Conservation (phyloP, 2,113 vertebrate genomes). For the Hystrix brachyura region DNA sequence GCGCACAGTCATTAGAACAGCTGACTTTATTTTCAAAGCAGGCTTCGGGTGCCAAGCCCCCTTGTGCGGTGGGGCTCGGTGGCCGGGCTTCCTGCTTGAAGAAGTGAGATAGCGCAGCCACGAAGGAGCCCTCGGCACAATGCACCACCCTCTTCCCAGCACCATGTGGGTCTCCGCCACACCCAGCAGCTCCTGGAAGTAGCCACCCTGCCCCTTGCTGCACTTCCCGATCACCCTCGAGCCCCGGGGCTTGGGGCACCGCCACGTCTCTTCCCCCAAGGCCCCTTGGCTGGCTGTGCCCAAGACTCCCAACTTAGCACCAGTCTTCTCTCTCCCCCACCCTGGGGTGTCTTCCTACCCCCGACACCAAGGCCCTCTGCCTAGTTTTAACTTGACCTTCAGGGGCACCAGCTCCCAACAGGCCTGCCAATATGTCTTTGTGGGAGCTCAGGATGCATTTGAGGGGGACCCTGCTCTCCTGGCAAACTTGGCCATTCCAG, state of each 20-base stretch:
- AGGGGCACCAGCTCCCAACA: not conserved
- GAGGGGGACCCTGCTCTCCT: not conserved
- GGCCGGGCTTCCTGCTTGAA: constrained; percentile 45
- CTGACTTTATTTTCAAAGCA: not conserved
- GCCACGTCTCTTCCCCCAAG: not conserved
- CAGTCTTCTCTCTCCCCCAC: not conserved
- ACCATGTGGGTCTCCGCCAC: not conserved
- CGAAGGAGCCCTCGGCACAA: not conserved
- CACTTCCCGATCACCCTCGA: not conserved
- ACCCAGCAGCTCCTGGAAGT: not conserved
- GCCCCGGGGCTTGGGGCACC: not conserved
- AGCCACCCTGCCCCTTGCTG: not conserved
- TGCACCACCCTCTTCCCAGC: not conserved
- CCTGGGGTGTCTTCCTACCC: not conserved
- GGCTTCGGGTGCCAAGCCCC: not conserved
- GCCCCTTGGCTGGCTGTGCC: not conserved
- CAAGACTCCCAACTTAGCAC: not conserved
- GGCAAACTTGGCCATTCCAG: not conserved
- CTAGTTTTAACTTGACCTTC: not conserved
- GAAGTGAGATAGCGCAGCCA: constrained; percentile 59
- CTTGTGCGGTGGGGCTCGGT: not conserved
- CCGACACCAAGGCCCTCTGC: not conserved
- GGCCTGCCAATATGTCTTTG: not conserved
- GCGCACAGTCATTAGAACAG: not conserved
- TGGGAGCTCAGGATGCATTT: not conserved